A percentile compares a stretch with the other conserved stretches of the same genome.
These are phyloP conservation scores for roundworm (Caenorhabditis elegans) DNA, from an alignment of 1,140 invertebrate species.

Conservation along the genomic window DNA sequence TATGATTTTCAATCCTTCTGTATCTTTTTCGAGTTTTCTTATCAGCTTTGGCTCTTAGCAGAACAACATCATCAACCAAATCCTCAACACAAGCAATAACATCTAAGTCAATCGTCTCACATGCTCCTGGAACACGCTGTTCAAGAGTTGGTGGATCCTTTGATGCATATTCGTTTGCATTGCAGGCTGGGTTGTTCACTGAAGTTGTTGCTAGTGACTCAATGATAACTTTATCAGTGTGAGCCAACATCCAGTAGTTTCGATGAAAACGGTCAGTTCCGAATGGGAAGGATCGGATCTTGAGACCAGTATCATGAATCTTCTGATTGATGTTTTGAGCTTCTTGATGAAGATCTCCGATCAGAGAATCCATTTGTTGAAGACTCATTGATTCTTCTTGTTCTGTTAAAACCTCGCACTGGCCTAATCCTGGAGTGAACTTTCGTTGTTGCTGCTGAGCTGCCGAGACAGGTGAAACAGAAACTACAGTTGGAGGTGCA, in stretches of 20 bases:
- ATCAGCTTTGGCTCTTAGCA: not conserved
- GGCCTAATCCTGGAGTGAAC: constrained; percentile 41
- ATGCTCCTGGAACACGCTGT: not conserved
- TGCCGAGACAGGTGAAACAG: not conserved
- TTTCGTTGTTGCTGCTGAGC: constrained; percentile 42
- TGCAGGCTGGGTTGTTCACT: constrained; percentile 31
- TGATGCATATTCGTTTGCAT: not conserved
- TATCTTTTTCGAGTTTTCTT: constrained; percentile 26
- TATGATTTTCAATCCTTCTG: constrained; percentile 24
- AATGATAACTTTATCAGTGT: not conserved
- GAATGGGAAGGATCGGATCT: constrained; percentile 37
- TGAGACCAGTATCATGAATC: constrained; percentile 25
- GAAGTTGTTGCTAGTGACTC: constrained; percentile 26
- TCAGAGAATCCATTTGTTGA: constrained; percentile 16
- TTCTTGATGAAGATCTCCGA: constrained; percentile 28
- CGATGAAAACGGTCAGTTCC: constrained; percentile 37
- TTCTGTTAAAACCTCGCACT: constrained; percentile 37
- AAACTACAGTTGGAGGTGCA: not conserved
- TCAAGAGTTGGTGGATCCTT: constrained; percentile 16
- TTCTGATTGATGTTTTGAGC: constrained; percentile 1
- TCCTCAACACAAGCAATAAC: constrained; percentile 34
- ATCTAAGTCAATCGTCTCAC: not conserved
- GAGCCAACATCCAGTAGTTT: constrained; percentile 35
- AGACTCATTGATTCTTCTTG: constrained; percentile 20
- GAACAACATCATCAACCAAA: constrained; percentile 23